phyloP scores from a whole-genome alignment of 2,113 vertebrate genomes.

The Campylomormyrus numenius region DNA sequence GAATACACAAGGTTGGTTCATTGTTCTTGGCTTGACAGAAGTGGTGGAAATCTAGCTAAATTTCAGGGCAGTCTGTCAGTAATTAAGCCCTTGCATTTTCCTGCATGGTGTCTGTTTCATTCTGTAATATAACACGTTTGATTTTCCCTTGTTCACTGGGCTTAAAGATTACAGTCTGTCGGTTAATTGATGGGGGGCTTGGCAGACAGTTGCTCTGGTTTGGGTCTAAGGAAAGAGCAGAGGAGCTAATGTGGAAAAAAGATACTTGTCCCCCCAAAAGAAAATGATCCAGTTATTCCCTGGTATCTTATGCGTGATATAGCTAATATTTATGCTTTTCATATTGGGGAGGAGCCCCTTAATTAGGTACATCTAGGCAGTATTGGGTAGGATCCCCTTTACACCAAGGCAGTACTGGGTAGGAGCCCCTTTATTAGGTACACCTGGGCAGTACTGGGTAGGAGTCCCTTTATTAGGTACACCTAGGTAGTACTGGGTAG shows the following conservation, averaged over 20 bases:
- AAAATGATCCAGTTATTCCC: background rate
- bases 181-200: background rate
- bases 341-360: background rate
- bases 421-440: no score
- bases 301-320: background rate
- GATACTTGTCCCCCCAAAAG: background rate
- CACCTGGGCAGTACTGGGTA: no score
- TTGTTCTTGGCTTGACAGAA: background rate
- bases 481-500: background rate
- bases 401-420: no score
- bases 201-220: background rate
- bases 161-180: background rate
- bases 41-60: background rate
- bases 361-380: background rate
- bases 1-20: background rate
- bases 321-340: background rate
- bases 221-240: background rate
- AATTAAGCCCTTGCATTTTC: background rate
- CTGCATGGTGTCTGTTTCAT: background rate
- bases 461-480: no score
- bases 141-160: background rate
- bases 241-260: background rate
- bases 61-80: background rate
- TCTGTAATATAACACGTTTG: background rate
- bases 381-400: no score